A percentile compares a stretch with the other conserved stretches of the same genome.
Conservation (phyloP, 2,113 vertebrate genomes). For the Macquaria ambigua region DNA sequence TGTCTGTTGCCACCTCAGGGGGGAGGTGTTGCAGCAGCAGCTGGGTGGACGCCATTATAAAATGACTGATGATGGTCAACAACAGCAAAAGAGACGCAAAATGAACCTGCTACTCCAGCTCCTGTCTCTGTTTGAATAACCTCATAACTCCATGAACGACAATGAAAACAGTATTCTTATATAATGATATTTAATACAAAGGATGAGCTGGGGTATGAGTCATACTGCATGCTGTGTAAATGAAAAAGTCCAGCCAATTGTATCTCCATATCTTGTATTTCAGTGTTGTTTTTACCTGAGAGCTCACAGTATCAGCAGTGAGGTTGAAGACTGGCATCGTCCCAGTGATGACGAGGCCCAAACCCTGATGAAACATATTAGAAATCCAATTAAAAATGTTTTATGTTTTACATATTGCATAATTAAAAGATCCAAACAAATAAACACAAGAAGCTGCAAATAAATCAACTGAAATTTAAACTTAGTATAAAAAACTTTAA, state of each 20-base stretch:
- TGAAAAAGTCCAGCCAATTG: background rate
- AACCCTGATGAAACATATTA: slow-evolving; percentile 83
- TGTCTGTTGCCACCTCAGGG: slow-evolving; percentile 70
- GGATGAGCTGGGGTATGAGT: background rate
- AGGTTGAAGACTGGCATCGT: slow-evolving; percentile 98
- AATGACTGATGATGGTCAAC: slow-evolving; percentile 56
- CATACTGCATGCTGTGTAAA: background rate
- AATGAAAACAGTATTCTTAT: slow-evolving; percentile 6
- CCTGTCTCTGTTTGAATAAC: slow-evolving; percentile 8
- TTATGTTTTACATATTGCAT: no score
- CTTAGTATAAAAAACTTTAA: background rate
- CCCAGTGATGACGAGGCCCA: slow-evolving; percentile 96
- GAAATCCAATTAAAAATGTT: background rate
- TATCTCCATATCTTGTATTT: background rate
- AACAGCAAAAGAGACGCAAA: slow-evolving; percentile 33
- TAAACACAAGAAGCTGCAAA: background rate
- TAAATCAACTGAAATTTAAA: background rate
- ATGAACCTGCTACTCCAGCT: slow-evolving; percentile 32
- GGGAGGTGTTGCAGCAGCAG: slow-evolving; percentile 75
- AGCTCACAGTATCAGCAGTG: slow-evolving; percentile 86
- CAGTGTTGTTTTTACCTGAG: slow-evolving; percentile 85
- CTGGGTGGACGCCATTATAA: slow-evolving; percentile 20
- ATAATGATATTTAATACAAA: slow-evolving; percentile 16
- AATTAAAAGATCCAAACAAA: background rate
- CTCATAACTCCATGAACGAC: slow-evolving; percentile 1